phyloP scores from a whole-genome alignment of 1,140 invertebrate species.

The Campoletis sonorensis region DNA sequence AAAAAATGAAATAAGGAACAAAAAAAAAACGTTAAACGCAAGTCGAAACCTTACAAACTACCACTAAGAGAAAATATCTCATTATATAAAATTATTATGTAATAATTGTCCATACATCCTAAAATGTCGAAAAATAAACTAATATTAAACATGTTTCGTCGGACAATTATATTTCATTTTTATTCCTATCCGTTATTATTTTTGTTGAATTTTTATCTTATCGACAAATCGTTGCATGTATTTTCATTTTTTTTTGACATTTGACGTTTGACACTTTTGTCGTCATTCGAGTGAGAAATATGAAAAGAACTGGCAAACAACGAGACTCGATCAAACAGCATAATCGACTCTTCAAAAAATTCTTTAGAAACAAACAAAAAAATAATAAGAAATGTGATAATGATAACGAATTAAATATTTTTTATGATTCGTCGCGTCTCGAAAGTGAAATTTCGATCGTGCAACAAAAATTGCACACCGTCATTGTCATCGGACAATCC shows the following conservation, averaged over 20 bases:
- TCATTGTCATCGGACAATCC: constrained; percentile 56
- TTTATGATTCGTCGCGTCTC: constrained; percentile 39
- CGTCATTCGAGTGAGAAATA: too few species aligned
- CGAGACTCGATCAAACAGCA: too few species aligned
- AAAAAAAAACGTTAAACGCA: constrained; percentile 59
- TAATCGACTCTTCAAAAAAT: not conserved
- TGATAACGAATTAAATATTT: constrained; percentile 50
- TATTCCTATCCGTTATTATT: not conserved
- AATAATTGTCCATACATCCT: constrained; percentile 77
- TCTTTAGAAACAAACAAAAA: not conserved
- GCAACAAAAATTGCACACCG: constrained; percentile 50
- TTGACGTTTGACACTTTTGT: too few species aligned
- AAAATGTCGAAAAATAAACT: constrained; percentile 75
- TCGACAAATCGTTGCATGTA: too few species aligned
- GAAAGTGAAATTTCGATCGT: constrained; percentile 21
- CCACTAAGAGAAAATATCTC: constrained; percentile 71
- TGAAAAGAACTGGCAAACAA: too few species aligned
- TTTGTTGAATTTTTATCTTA: not conserved
- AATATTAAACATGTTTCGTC: constrained; percentile 66
- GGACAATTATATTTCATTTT: not conserved
- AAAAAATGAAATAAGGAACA: constrained; percentile 56
- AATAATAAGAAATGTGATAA: not conserved
- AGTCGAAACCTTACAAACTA: constrained; percentile 69
- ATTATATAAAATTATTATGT: constrained; percentile 76
- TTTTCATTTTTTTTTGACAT: too few species aligned